Conservation (phyloP, 1,140 invertebrate species). For the Drosophila mayri region DNA sequence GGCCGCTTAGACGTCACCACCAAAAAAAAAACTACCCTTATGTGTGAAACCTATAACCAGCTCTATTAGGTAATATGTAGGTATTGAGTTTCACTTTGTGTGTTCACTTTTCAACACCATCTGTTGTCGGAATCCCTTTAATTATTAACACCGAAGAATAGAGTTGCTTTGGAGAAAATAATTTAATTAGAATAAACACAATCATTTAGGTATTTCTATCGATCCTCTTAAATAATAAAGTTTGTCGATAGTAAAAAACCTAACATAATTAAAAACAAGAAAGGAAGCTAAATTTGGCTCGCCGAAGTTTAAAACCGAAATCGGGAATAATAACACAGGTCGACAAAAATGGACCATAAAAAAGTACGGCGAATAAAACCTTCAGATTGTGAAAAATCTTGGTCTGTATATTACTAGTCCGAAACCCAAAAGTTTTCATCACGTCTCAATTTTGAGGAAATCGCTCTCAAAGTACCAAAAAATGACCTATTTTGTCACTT, state of each 20-base stretch:
- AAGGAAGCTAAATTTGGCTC: no score
- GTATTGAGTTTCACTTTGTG: slow-evolving; percentile 15
- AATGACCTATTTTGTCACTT: no score
- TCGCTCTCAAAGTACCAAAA: no score
- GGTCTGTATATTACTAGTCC: no score
- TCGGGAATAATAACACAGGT: no score
- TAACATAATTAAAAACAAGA: not conserved
- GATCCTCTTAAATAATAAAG: not conserved
- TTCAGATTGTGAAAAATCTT: no score
- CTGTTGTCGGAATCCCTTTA: slow-evolving; percentile 7
- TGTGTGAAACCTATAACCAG: slow-evolving; percentile 1
- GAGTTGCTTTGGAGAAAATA: not conserved
- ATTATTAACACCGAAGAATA: slow-evolving; percentile 7
- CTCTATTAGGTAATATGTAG: slow-evolving; percentile 11
- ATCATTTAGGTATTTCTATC: not conserved
- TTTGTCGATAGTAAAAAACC: no score
- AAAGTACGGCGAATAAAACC: no score
- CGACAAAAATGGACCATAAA: no score
- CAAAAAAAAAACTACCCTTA: slow-evolving; percentile 7
- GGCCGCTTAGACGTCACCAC: not conserved
- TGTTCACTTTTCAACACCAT: slow-evolving; percentile 8
- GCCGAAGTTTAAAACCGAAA: no score
- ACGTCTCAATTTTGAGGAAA: no score
- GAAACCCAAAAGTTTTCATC: no score
- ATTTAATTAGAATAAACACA: not conserved